Evolutionary conservation across 1,140 invertebrate genomes (phyloP), one percentile per base, ranked within the genome.

Genomic region (Hyles vespertilio): DNA sequence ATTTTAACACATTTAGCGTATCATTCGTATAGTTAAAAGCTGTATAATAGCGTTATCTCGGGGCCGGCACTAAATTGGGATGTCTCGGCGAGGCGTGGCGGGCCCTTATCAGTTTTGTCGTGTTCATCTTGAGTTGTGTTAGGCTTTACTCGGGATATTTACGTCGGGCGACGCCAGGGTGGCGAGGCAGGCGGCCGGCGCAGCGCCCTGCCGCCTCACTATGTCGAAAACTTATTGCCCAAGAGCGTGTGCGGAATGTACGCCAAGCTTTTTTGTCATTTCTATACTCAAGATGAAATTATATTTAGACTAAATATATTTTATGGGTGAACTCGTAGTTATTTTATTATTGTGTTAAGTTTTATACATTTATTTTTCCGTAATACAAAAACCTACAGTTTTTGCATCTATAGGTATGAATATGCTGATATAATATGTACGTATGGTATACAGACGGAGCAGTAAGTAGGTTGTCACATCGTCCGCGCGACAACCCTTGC

Each of bases 121-220:
- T 89, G 85, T 89, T 82, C 82, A 83, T 84, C 81, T 85, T 89
- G 84, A 89, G 82, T 89, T 89, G 85, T 86, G 84, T 88, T 88
- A 84, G 85, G 85, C 84, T 88, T 88, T 88, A 86, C 74, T 74
- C 58, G 74, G 79, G 71, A 84, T 86, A 84, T 84, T 84, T 88
- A 86, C 81, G 79, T 76, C 72, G 71, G 56, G 53, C 69, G 69
- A 68, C 75, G 71, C 71, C 75, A 69, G 80, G 84, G 81, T 81
- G 83, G 80, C 79, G 69, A 68, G 73, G 69, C 71, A 72, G 67
- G 22, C 22, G 22, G 36, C 36, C 8, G 36, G 77, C 79, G 80
- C 79, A 77, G 76, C 77, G 72, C 79, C 74, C 77, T 82, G 5
- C 79, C 77, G 74, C 81, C 79, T 80, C 79, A 84, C 79, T 81